Percentiles rank a stretch among this genome's conserved stretches.
These are phyloP conservation scores for Ferrisia virgata DNA, from an alignment of 2,888 invertebrate genomes.

Conservation along the genomic window DNA sequence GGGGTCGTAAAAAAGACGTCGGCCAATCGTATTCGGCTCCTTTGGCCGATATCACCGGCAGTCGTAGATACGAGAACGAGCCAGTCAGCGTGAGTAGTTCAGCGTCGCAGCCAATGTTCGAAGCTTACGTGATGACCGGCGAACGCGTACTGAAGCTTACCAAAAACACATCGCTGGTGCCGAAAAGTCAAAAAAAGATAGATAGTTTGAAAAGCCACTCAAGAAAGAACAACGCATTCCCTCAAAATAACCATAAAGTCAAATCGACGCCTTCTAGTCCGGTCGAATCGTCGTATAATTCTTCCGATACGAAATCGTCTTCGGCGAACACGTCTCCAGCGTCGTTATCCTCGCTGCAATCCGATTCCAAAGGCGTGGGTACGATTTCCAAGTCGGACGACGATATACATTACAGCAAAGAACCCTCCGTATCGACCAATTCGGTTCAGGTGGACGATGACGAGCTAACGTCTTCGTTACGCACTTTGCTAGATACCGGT, in stretches of 20 bases:
- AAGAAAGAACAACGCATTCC: background rate
- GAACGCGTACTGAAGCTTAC: constrained; percentile 92
- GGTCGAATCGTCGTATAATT: constrained; percentile 44
- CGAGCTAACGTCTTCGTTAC: constrained; percentile 87
- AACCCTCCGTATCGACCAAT: constrained; percentile 59
- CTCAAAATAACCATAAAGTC: background rate
- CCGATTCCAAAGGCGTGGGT: constrained; percentile 53
- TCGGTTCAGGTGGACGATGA: constrained; percentile 91
- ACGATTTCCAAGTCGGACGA: constrained; percentile 89
- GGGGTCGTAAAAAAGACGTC: background rate
- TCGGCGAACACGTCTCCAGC: constrained; percentile 47
- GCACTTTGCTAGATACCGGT: constrained; percentile 77
- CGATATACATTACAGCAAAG: constrained; percentile 65
- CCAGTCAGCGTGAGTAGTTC: background rate
- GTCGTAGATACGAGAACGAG: constrained; percentile 26
- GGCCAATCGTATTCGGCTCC: constrained; percentile 38
- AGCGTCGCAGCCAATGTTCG: constrained; percentile 63
- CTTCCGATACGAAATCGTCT: constrained; percentile 42
- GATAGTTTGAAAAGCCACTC: constrained; percentile 52
- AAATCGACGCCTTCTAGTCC: constrained; percentile 47
- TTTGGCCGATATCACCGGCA: constrained; percentile 33
- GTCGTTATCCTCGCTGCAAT: background rate
- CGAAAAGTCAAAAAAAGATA: constrained; percentile 62
- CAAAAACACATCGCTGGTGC: constrained; percentile 65
- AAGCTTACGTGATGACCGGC: constrained; percentile 97